A percentile compares a stretch with the other conserved stretches of the same genome.
Conservation (phyloP, 2,797 vertebrate species). For the Philypnodon macrostomus region DNA sequence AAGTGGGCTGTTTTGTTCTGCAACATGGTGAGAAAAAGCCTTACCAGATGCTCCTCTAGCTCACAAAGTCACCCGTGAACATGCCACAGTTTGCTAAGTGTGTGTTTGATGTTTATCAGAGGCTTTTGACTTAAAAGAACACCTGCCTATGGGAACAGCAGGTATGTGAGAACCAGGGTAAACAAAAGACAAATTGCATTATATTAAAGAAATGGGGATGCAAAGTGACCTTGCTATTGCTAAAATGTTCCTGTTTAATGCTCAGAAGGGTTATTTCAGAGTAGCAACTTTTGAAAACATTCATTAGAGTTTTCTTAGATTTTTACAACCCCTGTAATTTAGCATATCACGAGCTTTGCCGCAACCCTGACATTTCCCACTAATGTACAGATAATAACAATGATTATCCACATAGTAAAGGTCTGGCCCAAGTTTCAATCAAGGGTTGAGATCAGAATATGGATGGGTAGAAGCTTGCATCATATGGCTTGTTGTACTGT, state of each 20-base stretch:
- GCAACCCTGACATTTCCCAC: no score
- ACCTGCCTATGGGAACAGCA: not conserved
- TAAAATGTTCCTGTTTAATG: no score
- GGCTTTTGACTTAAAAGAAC: not conserved
- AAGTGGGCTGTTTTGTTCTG: not conserved
- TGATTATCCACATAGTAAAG: no score
- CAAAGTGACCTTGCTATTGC: no score
- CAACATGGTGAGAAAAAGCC: not conserved
- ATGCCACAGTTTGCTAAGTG: not conserved
- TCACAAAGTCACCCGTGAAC: conserved; percentile 6
- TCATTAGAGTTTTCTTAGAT: no score
- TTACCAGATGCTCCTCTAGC: not conserved
- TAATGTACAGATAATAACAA: no score
- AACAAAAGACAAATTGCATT: not conserved
- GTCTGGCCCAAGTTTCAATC: no score
- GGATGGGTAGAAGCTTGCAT: not conserved
- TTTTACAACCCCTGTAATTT: no score
- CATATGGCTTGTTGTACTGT: not conserved
- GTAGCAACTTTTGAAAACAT: no score
- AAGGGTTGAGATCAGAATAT: not conserved
- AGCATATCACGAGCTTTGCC: no score
- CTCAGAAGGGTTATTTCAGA: no score
- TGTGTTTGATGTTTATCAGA: not conserved
- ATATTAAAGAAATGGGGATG: not conserved
- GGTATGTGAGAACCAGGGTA: not conserved